A percentile compares a stretch with the other conserved stretches of the same genome.
phyloP scores from a whole-genome alignment of 2,888 invertebrate species.

The Micoletzkya japonica region DNA sequence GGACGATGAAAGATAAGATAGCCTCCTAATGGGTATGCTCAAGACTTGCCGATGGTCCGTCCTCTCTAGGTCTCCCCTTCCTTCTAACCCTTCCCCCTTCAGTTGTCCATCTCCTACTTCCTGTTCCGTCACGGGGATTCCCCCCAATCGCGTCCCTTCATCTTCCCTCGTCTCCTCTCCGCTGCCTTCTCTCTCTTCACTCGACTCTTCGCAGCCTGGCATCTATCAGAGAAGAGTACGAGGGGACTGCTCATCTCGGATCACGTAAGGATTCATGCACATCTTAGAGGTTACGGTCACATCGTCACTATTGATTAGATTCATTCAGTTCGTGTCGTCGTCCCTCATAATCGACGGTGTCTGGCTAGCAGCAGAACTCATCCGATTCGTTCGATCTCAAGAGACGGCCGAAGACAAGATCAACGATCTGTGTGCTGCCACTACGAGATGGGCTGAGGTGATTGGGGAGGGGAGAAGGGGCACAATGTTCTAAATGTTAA shows the following conservation, averaged over 20 bases:
- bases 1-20: no score
- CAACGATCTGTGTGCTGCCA: conserved; percentile 48
- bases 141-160: conserved; percentile 13
- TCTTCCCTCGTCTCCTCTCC: conserved; percentile 49
- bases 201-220: conserved; percentile 49
- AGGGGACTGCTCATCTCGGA: conserved; percentile 48
- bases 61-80: not conserved
- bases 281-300: no score
- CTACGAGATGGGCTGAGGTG: conserved; percentile 54
- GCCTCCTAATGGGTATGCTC: no score
- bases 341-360: conserved; percentile 45
- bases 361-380: conserved; percentile 49
- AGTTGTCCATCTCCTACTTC: conserved; percentile 10
- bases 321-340: conserved; percentile 45
- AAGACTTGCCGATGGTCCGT: no score
- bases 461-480: no score
- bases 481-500: no score
- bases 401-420: conserved; percentile 43
- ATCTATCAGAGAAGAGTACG: conserved; percentile 45
- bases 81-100: not conserved
- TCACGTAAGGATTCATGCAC: not conserved
- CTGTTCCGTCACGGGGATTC: conserved; percentile 1
- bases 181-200: conserved; percentile 51
- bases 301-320: not conserved
- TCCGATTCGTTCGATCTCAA: conserved; percentile 35